Conservation (phyloP, 2,888 invertebrate genomes). For the Chymomyza caudatula region DNA sequence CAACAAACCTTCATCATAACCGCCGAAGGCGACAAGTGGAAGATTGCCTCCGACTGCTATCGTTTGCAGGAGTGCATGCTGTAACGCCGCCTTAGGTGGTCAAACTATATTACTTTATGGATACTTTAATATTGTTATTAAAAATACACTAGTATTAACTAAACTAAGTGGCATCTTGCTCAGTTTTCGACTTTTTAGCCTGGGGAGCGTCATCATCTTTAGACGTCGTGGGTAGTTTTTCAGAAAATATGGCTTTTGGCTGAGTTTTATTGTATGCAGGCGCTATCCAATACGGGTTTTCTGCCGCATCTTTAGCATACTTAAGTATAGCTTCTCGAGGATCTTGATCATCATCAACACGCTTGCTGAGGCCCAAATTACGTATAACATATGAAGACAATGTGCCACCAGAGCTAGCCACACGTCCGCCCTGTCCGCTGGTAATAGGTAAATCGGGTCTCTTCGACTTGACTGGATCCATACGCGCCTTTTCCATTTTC, state of each 20-base stretch:
- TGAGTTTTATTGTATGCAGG: constrained; percentile 95
- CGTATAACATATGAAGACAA: constrained; percentile 97
- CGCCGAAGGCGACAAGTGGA: constrained; percentile 94
- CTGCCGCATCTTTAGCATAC: constrained; percentile 95
- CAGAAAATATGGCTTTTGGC: constrained; percentile 88
- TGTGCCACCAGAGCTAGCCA: constrained; percentile 94
- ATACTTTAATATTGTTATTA: neutral
- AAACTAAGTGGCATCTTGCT: constrained; percentile 27
- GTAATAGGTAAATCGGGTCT: constrained; percentile 92
- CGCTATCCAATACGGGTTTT: constrained; percentile 97
- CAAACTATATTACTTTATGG: neutral
- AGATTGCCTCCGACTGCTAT: constrained; percentile 93
- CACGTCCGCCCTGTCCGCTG: constrained; percentile 93
- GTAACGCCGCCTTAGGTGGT: neutral
- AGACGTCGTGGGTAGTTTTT: constrained; percentile 45
- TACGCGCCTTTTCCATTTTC: constrained; percentile 92
- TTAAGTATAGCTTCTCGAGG: constrained; percentile 96
- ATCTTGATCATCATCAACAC: constrained; percentile 94
- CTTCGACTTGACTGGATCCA: constrained; percentile 90
- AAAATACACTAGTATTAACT: neutral
- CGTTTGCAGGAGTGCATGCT: constrained; percentile 82
- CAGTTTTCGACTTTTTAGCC: constrained; percentile 74
- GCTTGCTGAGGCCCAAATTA: constrained; percentile 94
- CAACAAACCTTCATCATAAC: constrained; percentile 93
- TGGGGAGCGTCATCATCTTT: constrained; percentile 60